These are phyloP conservation scores for Oophaga pumilio DNA, from an alignment of 2,113 vertebrate genomes.

Conservation along the genomic window DNA sequence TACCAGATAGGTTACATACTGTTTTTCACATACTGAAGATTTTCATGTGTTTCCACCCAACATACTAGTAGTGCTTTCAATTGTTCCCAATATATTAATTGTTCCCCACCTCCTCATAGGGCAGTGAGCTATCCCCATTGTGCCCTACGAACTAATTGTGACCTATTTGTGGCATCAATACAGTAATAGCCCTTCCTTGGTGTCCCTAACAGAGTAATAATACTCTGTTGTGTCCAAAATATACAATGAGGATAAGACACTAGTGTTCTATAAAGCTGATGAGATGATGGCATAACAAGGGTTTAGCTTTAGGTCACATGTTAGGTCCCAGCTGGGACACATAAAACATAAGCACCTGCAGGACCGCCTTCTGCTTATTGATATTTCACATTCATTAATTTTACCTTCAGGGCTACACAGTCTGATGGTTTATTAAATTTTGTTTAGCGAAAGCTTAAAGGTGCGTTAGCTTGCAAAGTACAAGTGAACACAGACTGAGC, in stretches of 20 bases:
- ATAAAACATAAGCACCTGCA: conserved; percentile 26
- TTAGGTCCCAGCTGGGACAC: conserved; percentile 25
- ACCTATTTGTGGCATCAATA: too few relatives aligned
- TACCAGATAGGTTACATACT: too few relatives aligned
- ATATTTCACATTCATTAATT: conserved; percentile 12
- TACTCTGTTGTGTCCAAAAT: not conserved
- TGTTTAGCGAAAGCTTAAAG: not conserved
- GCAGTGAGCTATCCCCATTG: too few relatives aligned
- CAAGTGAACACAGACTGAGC: not conserved
- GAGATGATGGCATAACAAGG: not conserved
- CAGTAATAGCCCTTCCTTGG: too few relatives aligned
- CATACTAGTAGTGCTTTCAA: too few relatives aligned
- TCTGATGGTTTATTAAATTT: not conserved
- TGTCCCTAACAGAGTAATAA: too few relatives aligned
- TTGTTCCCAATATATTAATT: too few relatives aligned
- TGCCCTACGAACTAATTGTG: too few relatives aligned
- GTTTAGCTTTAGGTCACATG: not conserved
- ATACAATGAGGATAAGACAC: not conserved
- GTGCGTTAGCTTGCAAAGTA: not conserved
- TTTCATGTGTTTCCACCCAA: too few relatives aligned
- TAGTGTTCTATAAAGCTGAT: not conserved
- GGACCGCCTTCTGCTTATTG: conserved; percentile 22
- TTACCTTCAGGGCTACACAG: not conserved
- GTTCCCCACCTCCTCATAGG: too few relatives aligned
- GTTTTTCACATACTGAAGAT: too few relatives aligned